Base-by-base conservation (phyloP, 2,888 invertebrate genomes). In the Phortica okadai region DNA sequence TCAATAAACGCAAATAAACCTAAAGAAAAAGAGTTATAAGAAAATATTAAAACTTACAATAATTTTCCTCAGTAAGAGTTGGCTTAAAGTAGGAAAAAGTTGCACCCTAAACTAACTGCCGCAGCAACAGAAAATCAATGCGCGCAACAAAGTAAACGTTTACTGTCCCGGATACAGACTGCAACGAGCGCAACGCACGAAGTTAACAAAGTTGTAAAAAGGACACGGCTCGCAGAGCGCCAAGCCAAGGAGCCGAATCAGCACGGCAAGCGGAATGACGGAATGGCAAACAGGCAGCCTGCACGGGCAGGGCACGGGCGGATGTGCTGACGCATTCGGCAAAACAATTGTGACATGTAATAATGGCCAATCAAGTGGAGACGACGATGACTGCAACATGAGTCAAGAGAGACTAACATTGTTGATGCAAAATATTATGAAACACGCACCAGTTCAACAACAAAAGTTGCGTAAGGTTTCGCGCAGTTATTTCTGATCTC, bases 91-190 rank as follows among this genome's bases (percentile, higher is more conserved):
- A 50, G 50, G 6, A 50, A 8, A 11, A 50, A 6, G 50, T 14
- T 50, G 50, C 50, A 50, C 50, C 50, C 50, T 50, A 50, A 50
- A 14, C 50, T 8, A 50, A 14, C 50, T 50, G 50, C 6, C 8
- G 50, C 50, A 50, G 10, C 50, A 14, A 50, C 8, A 50, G 83
- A 87, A 87, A 85, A 88, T 85, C 88, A 88, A 80, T 81, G 79
- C 88, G 79, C 88, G 87, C 89, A 88, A 87, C 89, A 87, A 87
- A 87, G 87, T 87, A 87, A 86, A 82, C 89, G 88, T 83, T 87
- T 88, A 89, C 87, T 87, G 89, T 89, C 89, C 87, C 86, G 82
- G 83, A 89, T 89, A 80, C 83, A 80, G 80, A 88, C 87, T 87
- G 86, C 86, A 80, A 16, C n/a, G 25, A 44, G n/a, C 67, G 78